phyloP scores from a whole-genome alignment of 2,797 vertebrate genomes.

The Danio kyathit region DNA sequence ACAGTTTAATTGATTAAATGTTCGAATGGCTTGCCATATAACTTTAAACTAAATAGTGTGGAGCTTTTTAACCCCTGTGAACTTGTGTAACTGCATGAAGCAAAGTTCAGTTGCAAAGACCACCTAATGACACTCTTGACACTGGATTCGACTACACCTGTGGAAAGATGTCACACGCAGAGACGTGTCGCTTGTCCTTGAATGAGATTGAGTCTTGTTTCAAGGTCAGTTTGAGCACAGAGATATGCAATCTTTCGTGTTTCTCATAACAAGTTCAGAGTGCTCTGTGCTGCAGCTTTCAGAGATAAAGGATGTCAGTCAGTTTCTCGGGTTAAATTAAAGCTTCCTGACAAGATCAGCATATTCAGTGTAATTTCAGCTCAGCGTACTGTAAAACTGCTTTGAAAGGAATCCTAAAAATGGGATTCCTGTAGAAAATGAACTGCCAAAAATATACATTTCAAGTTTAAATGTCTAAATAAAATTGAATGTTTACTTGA shows the following conservation, averaged over 20 bases:
- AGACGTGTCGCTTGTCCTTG: neutral
- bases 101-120: neutral
- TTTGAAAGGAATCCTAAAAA: neutral
- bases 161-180: neutral
- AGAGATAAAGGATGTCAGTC: neutral
- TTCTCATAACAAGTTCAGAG: neutral
- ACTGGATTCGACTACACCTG: neutral
- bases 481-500: neutral
- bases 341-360: neutral
- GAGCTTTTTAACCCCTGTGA: constrained; percentile 7
- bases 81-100: neutral
- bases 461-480: neutral
- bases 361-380: neutral
- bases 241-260: constrained; percentile 35
- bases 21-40: no score
- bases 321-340: constrained; percentile 1
- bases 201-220: constrained; percentile 8
- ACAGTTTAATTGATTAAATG: no score
- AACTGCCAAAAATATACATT: neutral
- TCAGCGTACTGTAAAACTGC: neutral
- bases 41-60: neutral
- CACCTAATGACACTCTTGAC: constrained; percentile 4
- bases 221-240: constrained; percentile 23
- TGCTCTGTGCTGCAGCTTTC: neutral
- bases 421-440: neutral